Evolutionary conservation across 2,113 vertebrate genomes (phyloP), one percentile per base, ranked within the genome.

Genomic region (Prochilodus magdalenae): DNA sequence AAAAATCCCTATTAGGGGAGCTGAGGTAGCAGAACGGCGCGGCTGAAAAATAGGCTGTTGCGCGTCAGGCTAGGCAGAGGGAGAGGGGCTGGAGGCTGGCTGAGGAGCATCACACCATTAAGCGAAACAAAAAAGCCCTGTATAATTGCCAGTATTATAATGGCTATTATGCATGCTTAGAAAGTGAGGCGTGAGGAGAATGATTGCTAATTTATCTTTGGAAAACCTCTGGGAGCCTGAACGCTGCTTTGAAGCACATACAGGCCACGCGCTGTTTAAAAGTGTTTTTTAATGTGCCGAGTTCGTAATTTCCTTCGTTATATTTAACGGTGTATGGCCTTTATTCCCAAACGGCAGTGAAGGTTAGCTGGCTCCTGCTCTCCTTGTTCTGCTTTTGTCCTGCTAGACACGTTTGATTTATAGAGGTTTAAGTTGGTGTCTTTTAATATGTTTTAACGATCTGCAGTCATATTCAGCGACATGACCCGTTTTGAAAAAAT

Each of bases 11-110:
- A 93, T 92, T 95, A 92, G 88, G 86, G 89, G 91, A 95, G 95
- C 94, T 97, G 95, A 97, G 93, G 86, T 91, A 93, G 96, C 96
- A 96, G 87, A 96, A 95, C 91, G 77, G 87, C 83, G 90, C 29
- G 91, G 89, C 89, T 95, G 94, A 96, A 94, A 96, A 96, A 95
- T 95, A 91, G 91, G 82, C 84, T 24, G 30, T 87, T 89, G 82
- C 86, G 93, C 80, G 29, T 88, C 92, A 92, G 91, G 91, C 87
- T 90, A 92, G 89, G 84, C 88, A 91, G 88, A 93, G 91, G 88
- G 84, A 77, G 89, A 84, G 80, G 88, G 85, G 83, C 82, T 92
- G 79, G 55, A 60, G 85, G 83, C 88, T 91, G 88, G 78, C 26
- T 70, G n/a, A 79, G 26, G 88, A 89, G 86, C 90, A 89, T 81